phyloP scores from a whole-genome alignment of 2,797 vertebrate species.

The Spheniscus humboldti region DNA sequence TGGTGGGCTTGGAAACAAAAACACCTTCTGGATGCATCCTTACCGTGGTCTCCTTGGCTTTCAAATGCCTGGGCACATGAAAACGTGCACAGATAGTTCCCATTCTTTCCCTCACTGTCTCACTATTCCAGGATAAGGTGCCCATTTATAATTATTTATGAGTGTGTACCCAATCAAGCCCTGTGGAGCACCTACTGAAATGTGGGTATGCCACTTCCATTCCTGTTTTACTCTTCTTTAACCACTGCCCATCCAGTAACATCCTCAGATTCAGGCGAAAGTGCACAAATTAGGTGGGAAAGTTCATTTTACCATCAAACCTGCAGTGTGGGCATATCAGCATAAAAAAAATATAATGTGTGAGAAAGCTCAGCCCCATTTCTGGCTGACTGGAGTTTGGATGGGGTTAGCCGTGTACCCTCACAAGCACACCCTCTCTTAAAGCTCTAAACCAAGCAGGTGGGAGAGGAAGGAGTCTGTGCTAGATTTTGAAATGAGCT shows the following conservation, averaged over 20 bases:
- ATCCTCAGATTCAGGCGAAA: not conserved
- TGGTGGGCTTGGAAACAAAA: not conserved
- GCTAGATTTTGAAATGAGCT: conserved; percentile 8
- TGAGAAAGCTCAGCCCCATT: not conserved
- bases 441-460: not conserved
- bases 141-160: not conserved
- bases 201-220: not conserved
- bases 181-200: not conserved
- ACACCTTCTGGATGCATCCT: not conserved
- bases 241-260: not conserved
- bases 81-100: not conserved
- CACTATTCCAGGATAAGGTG: not conserved
- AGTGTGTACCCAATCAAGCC: fast-evolving
- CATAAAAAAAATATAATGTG: not conserved
- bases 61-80: not conserved
- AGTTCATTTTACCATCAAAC: not conserved
- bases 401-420: not conserved
- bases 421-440: not conserved
- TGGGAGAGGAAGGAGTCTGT: not conserved
- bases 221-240: not conserved
- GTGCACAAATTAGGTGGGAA: not conserved
- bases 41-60: not conserved
- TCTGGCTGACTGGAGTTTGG: not conserved
- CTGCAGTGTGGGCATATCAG: not conserved
- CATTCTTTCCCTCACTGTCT: not conserved